Evolutionary conservation across 2,888 invertebrate genomes (phyloP), one percentile per base, ranked within the genome.

Genomic region (Heliconius sara): DNA sequence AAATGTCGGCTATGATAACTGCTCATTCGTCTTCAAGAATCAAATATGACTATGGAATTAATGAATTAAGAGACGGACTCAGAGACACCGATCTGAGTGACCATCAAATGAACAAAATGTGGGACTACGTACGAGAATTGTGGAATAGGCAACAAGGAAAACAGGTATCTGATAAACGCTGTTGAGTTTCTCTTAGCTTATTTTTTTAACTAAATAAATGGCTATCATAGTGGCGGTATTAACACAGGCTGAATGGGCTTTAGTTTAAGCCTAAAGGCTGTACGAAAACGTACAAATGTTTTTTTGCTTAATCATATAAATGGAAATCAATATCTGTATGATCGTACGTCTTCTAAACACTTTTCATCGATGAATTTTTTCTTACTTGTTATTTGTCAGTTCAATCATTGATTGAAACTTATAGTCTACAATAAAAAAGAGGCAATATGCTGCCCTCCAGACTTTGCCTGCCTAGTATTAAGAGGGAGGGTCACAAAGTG

Each of bases 21-120:
- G 94, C 95, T 0, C 93, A 95, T 83, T 93, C 95, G 0, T 94
- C 95, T 1, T 95, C 95, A 0, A 91, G 95, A 2, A 94, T 95
- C 74, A 91, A 91, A n/a, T 96, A 95, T 83, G 95, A 95, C 81
- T 93, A 95, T 81, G 91, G 92, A 2, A 95, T 96, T 52, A 93
- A 93, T 77, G 95, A 96, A 85, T 86, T 96, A 13, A 88, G 91
- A 82, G 95, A 95, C 81, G 95, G 95, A n/a, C 87, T 95, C 0
- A 85, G 91, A 4, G 95, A 95, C 76, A 95, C 93, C 87, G 93
- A 94, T 82, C 88, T 95, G 2, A 95, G 95, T 83, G 91, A 91
- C 0, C 95, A 94, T 84, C 96, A 96, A 85, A 93, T 95, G 93
- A 91, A 89, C 82, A 95, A 95, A 84, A 94, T 95, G 92, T 95